phyloP scores from a whole-genome alignment of 1,140 invertebrate genomes.

The Apis cerana region DNA sequence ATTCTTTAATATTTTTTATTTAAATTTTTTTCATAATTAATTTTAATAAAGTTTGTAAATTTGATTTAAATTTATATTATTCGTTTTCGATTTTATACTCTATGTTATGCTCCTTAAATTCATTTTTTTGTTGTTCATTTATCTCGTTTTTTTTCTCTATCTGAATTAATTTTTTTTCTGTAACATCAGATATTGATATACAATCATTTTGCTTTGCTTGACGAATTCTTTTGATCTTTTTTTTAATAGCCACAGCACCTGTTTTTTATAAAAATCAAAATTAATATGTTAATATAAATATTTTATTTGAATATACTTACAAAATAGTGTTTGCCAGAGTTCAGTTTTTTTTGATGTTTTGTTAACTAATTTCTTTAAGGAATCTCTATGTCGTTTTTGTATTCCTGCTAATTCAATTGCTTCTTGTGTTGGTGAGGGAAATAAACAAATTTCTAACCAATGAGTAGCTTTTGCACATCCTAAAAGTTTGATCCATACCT shows the following conservation, averaged over 20 bases:
- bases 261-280: slow-evolving; percentile 9
- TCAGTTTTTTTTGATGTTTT: slow-evolving; percentile 51
- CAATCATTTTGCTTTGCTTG: slow-evolving; percentile 47
- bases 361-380: slow-evolving; percentile 52
- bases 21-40: background rate
- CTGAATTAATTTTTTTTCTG: slow-evolving; percentile 2
- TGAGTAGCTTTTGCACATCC: slow-evolving; percentile 55
- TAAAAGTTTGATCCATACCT: slow-evolving; percentile 68
- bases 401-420: slow-evolving; percentile 67
- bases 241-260: slow-evolving; percentile 71
- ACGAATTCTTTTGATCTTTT: slow-evolving; percentile 65
- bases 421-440: slow-evolving; percentile 67
- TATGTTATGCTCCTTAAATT: background rate
- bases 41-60: background rate
- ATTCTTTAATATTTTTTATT: background rate
- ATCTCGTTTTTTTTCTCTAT: background rate
- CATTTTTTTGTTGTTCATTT: slow-evolving; percentile 33
- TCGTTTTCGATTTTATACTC: background rate
- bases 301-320: slow-evolving; percentile 51
- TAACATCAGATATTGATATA: slow-evolving; percentile 2
- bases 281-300: background rate
- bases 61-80: background rate
- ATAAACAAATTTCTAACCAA: slow-evolving; percentile 69
- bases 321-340: slow-evolving; percentile 66
- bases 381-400: slow-evolving; percentile 66